phyloP scores from a whole-genome alignment of 2,888 invertebrate genomes.

The Mesochorus sp. region DNA sequence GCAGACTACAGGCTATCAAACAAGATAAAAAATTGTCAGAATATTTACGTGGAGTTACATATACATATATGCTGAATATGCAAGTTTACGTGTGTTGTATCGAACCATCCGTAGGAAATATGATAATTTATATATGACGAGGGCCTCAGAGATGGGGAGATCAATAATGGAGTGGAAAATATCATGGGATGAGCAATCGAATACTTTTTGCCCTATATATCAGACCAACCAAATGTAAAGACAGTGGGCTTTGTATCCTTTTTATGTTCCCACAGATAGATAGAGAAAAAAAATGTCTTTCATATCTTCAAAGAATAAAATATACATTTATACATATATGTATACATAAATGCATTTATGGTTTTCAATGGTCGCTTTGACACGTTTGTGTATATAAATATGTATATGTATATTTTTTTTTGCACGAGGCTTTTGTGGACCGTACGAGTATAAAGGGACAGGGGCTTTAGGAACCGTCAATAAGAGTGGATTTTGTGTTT shows the following conservation, averaged over 20 bases:
- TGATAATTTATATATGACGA: slow-evolving; percentile 4
- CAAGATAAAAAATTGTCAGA: neutral
- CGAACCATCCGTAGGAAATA: no score
- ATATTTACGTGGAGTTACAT: neutral
- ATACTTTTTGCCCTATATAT: slow-evolving; percentile 7
- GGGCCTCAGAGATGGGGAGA: neutral
- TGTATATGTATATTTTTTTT: slow-evolving; percentile 54
- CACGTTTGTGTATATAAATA: slow-evolving; percentile 32
- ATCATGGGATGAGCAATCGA: slow-evolving; percentile 22
- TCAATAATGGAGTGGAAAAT: neutral
- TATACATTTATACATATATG: neutral
- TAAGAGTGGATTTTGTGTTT: slow-evolving; percentile 13
- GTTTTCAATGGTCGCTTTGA: slow-evolving; percentile 3
- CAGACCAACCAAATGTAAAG: slow-evolving; percentile 12
- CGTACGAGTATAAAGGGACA: slow-evolving; percentile 33
- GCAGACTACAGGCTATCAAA: neutral
- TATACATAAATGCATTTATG: slow-evolving; percentile 37
- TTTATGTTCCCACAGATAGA: neutral
- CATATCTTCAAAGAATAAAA: slow-evolving; percentile 4
- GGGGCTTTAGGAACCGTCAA: slow-evolving; percentile 17
- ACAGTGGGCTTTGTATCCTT: slow-evolving; percentile 13
- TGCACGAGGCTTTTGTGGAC: slow-evolving; percentile 55
- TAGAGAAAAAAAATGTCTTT: neutral
- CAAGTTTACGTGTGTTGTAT: no score
- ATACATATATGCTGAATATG: neutral